These are phyloP conservation scores for Cynopterus sphinx DNA, from an alignment of 2,797 vertebrate species.

Conservation along the genomic window DNA sequence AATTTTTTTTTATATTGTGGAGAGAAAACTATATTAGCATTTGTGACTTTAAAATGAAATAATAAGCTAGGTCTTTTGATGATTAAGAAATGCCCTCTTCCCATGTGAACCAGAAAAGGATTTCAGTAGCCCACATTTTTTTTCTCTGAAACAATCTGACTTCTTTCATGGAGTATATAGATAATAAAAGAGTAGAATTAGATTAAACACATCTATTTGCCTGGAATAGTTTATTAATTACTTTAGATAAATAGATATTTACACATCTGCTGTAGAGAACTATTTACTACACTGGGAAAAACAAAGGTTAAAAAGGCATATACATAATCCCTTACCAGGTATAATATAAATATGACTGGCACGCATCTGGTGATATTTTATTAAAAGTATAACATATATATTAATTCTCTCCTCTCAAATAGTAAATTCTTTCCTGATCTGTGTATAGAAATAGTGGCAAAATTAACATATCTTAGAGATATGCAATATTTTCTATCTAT, in stretches of 20 bases:
- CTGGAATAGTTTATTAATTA: background rate
- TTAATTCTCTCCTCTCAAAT: slow-evolving; percentile 42
- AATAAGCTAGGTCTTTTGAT: background rate
- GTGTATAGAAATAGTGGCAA: slow-evolving; percentile 53
- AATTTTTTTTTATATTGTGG: background rate
- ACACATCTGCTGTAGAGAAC: background rate
- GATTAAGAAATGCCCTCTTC: background rate
- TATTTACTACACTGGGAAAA: background rate
- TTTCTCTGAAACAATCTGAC: background rate
- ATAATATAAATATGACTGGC: slow-evolving; percentile 5
- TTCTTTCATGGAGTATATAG: background rate
- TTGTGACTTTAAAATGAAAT: slow-evolving; percentile 20
- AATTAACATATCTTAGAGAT: background rate
- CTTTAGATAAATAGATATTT: slow-evolving; percentile 16
- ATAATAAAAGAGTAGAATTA: background rate
- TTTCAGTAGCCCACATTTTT: background rate
- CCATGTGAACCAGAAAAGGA: background rate
- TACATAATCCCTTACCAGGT: background rate
- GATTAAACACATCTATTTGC: background rate
- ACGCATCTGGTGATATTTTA: background rate
- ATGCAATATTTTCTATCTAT: slow-evolving; percentile 7
- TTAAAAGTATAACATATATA: background rate
- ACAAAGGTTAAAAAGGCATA: background rate
- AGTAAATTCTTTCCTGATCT: background rate
- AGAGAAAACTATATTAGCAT: background rate